Percentiles rank a stretch among this genome's conserved stretches.
These are phyloP conservation scores for Heliconius ethilla DNA, from an alignment of 2,888 invertebrate genomes.

Conservation along the genomic window DNA sequence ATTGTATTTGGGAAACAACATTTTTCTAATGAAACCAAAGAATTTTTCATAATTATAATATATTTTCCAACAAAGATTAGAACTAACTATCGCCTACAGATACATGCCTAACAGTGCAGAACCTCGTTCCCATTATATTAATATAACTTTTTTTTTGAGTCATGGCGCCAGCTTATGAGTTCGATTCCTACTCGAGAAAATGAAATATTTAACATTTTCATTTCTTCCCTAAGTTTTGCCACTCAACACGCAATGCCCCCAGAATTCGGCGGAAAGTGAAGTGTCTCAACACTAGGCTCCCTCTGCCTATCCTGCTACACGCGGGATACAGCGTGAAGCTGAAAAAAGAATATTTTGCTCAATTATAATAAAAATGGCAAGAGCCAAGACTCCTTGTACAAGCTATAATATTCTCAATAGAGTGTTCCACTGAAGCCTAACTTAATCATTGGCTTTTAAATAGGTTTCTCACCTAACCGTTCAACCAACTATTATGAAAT, in stretches of 20 bases:
- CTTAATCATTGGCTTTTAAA: slow-evolving; percentile 13
- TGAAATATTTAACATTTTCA: too few relatives aligned
- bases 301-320: too few relatives aligned
- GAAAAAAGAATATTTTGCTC: not conserved
- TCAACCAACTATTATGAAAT: slow-evolving; percentile 8
- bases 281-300: too few relatives aligned
- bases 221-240: too few relatives aligned
- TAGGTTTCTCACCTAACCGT: slow-evolving; percentile 12
- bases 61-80: not conserved
- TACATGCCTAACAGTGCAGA: not conserved
- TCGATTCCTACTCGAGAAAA: too few relatives aligned
- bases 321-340: too few relatives aligned
- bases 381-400: not conserved
- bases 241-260: too few relatives aligned
- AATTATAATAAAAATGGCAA: not conserved
- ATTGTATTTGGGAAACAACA: not conserved
- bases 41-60: not conserved
- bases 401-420: not conserved
- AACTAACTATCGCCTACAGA: not conserved
- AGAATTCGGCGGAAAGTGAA: too few relatives aligned
- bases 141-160: not conserved
- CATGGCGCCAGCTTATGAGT: too few relatives aligned
- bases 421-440: slow-evolving; percentile 7
- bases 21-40: too few relatives aligned
- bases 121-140: not conserved